Evolutionary conservation across 2,888 invertebrate genomes (phyloP).

Genomic region (Athripsodes cinereus): DNA sequence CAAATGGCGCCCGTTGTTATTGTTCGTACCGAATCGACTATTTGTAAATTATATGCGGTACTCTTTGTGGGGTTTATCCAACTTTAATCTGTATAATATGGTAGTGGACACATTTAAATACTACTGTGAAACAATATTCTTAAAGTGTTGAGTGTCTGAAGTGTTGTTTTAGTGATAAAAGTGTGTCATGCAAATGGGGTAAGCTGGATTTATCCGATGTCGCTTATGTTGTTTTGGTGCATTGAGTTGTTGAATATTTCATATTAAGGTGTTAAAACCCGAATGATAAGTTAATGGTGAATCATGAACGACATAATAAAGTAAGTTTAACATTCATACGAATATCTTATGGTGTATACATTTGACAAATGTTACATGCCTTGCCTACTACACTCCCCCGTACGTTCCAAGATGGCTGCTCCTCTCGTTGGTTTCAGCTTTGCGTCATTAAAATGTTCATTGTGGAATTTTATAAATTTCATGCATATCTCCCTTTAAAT

Average conservation of each 20-base stretch:
- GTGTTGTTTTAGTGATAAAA: conserved; percentile 51
- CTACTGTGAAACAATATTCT: conserved; percentile 47
- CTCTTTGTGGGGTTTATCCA: conserved; percentile 58
- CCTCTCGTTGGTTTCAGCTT: conserved; percentile 55
- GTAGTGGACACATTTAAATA: conserved; percentile 48
- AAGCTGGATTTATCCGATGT: conserved; percentile 57
- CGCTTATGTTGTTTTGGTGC: conserved; percentile 52
- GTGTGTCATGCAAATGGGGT: conserved; percentile 72
- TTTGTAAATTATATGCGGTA: conserved; percentile 63
- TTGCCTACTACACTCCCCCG: conserved; percentile 50
- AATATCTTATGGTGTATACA: conserved; percentile 29
- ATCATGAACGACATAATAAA: neutral
- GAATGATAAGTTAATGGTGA: conserved; percentile 1
- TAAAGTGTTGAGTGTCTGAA: conserved; percentile 49
- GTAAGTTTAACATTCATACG: neutral
- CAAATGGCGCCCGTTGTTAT: conserved; percentile 99
- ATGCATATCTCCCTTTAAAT: neutral
- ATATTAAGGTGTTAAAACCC: neutral
- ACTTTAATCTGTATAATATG: conserved; percentile 49
- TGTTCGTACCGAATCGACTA: conserved; percentile 87
- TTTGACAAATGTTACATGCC: conserved; percentile 52
- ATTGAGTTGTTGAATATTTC: conserved; percentile 31
- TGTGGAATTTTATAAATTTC: neutral
- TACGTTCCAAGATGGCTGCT: conserved; percentile 58
- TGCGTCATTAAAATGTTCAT: conserved; percentile 44